Percentiles rank a stretch among this genome's conserved stretches.
Evolutionary conservation across 2,888 invertebrate genomes (phyloP).

Genomic region (Eupithecia tripunctaria): DNA sequence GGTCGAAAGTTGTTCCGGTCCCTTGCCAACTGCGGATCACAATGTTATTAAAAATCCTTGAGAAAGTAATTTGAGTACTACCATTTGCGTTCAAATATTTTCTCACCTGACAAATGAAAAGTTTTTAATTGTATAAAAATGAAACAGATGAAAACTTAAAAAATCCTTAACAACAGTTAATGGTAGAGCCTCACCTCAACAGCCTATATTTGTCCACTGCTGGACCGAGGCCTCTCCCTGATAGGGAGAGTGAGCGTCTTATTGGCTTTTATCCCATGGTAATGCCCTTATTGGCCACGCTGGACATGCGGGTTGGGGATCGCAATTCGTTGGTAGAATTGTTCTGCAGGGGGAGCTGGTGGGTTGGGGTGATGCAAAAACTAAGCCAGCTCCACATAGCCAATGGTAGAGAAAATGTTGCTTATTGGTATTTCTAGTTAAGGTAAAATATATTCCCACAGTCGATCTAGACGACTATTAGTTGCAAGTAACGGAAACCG

Average conservation of each 20-base stretch:
- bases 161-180: background rate
- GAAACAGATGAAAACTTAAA: background rate
- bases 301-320: no score
- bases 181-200: no score
- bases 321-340: no score
- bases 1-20: no score
- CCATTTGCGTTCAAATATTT: background rate
- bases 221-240: no score
- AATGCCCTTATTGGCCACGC: no score
- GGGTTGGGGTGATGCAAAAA: no score
- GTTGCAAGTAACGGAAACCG: background rate
- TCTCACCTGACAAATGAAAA: background rate
- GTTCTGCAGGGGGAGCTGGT: no score
- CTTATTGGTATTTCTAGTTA: background rate
- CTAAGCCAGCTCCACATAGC: no score
- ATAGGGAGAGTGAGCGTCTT: no score
- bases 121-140: background rate
- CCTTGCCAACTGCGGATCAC: background rate
- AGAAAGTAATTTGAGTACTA: background rate
- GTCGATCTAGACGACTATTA: background rate
- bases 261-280: no score
- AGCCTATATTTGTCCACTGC: no score
- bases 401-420: background rate
- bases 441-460: background rate
- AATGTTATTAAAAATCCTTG: background rate